Conservation (phyloP, 2,113 vertebrate species). For the Cepphus grylle region DNA sequence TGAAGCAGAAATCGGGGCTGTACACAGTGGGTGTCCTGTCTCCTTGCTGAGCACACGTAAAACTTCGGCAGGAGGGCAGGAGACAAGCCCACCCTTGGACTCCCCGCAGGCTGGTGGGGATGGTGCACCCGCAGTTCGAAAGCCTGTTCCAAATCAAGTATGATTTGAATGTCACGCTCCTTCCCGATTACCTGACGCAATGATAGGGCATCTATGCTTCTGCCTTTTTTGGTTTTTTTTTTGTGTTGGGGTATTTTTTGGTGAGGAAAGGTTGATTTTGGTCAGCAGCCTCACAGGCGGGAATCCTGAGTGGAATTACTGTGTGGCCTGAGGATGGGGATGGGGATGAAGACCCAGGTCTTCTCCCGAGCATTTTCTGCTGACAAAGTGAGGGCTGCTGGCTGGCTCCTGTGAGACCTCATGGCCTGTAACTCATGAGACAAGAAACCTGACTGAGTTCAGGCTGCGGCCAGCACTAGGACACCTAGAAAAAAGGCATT, state of each 20-base stretch:
- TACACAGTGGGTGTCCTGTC: fast-evolving
- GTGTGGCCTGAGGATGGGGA: not conserved
- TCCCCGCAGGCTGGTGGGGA: not conserved
- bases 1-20: not conserved
- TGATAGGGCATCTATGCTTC: not conserved
- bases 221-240: not conserved
- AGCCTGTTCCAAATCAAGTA: not conserved
- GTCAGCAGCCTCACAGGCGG: not conserved
- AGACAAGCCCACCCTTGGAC: not conserved
- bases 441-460: not conserved
- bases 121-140: not conserved
- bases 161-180: not conserved
- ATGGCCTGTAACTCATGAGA: not conserved
- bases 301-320: not conserved
- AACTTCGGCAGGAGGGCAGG: not conserved
- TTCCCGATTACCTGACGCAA: not conserved
- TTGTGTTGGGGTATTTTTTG: not conserved
- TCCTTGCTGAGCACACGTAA: not conserved
- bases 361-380: not conserved
- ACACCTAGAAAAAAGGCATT: not conserved
- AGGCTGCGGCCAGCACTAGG: not conserved
- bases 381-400: not conserved
- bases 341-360: not conserved
- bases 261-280: not conserved
- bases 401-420: not conserved